Evolutionary conservation across 2,113 vertebrate genomes (phyloP).

Genomic region (Chloebia gouldiae): DNA sequence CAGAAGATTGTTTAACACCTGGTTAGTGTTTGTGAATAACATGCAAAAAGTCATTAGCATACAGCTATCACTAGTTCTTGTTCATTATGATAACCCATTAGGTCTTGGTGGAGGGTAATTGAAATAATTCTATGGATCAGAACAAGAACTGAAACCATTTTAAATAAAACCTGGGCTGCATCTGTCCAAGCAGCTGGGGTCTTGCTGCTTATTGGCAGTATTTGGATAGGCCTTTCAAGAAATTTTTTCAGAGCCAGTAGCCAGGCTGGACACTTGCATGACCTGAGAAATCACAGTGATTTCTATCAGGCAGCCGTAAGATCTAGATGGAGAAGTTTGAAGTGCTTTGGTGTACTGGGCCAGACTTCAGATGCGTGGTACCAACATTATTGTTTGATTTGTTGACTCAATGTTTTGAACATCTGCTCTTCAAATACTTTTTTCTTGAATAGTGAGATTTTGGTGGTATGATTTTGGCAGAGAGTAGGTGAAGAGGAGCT

Average conservation of each 20-base stretch:
- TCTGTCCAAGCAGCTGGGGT: not conserved
- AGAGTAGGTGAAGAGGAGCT: not conserved
- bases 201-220: not conserved
- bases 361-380: not conserved
- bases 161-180: not conserved
- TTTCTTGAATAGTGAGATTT: not conserved
- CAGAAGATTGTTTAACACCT: not conserved
- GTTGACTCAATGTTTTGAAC: not conserved
- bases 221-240: not conserved
- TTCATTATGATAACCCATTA: not conserved
- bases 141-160: not conserved
- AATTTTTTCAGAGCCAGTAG: not conserved
- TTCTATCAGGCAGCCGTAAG: not conserved
- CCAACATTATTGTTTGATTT: not conserved
- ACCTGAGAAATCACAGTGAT: not conserved
- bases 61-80: not conserved
- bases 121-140: not conserved
- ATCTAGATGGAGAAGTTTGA: not conserved
- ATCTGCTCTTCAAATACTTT: not conserved
- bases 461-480: not conserved
- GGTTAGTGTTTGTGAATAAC: not conserved
- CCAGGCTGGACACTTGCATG: not conserved
- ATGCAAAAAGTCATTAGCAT: not conserved
- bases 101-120: not conserved
- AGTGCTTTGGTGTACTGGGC: not conserved